These are phyloP conservation scores for Drosophila prostipennis DNA, from an alignment of 2,888 invertebrate genomes.

Conservation along the genomic window DNA sequence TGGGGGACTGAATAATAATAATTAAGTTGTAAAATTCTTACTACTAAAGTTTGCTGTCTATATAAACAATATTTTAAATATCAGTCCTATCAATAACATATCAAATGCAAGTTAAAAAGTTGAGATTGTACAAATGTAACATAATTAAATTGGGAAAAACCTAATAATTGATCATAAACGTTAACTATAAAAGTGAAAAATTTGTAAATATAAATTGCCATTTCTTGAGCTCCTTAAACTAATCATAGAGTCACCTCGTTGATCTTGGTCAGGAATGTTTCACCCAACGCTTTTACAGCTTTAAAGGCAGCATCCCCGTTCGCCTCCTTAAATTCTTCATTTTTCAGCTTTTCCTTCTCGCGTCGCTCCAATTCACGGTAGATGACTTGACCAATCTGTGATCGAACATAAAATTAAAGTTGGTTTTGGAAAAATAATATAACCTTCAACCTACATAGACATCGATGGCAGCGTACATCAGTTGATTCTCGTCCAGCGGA, in stretches of 20 bases:
- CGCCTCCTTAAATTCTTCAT: slow-evolving; percentile 75
- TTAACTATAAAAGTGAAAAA: not conserved
- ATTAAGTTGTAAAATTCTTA: not conserved
- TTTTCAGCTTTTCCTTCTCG: slow-evolving; percentile 68
- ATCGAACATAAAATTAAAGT: not conserved
- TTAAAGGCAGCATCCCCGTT: slow-evolving; percentile 81
- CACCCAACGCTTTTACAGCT: slow-evolving; percentile 78
- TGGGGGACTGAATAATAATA: not conserved
- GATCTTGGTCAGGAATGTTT: slow-evolving; percentile 72
- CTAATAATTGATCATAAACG: not conserved
- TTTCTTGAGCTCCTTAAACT: not conserved
- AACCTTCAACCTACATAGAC: slow-evolving; percentile 86
- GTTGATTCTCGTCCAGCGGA: slow-evolving; percentile 86
- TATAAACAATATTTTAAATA: not conserved
- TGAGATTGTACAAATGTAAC: not conserved
- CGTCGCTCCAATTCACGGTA: slow-evolving; percentile 79
- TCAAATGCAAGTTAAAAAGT: not conserved
- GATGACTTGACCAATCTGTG: slow-evolving; percentile 83
- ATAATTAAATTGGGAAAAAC: not conserved
- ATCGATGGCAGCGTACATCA: slow-evolving; percentile 87
- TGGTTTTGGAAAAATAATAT: not conserved
- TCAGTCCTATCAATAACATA: not conserved
- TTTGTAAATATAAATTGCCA: not conserved
- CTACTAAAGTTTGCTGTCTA: too few relatives aligned
- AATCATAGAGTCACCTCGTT: slow-evolving; percentile 54